Percentiles rank a stretch among this genome's conserved stretches.
phyloP scores from a whole-genome alignment of 2,888 invertebrate species.

The Neocrepidodera transversa region DNA sequence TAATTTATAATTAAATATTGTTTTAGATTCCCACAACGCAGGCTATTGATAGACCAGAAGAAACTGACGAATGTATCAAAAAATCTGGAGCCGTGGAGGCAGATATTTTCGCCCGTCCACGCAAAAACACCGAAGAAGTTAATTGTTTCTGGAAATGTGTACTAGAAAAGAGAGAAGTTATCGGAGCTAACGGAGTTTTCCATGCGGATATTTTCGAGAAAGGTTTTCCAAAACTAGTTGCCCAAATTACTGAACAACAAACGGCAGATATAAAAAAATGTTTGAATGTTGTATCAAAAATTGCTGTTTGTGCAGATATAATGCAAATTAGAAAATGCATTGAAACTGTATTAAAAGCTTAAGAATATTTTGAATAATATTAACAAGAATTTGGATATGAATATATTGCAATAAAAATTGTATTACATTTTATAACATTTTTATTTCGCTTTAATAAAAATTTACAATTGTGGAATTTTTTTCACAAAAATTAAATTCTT shows the following conservation, averaged over 20 bases:
- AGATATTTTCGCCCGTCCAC: background rate
- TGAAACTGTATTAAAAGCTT: background rate
- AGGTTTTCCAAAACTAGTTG: background rate
- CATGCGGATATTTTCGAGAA: background rate
- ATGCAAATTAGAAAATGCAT: background rate
- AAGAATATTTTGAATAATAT: too few relatives aligned
- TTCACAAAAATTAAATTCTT: too few relatives aligned
- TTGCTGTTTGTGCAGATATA: background rate
- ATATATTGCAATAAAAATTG: too few relatives aligned
- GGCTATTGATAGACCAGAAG: background rate
- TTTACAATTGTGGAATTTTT: too few relatives aligned
- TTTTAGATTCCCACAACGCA: background rate
- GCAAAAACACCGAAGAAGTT: background rate
- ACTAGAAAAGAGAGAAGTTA: background rate
- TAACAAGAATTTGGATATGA: too few relatives aligned
- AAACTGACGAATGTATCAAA: background rate
- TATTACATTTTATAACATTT: too few relatives aligned
- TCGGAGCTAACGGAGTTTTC: background rate
- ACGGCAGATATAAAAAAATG: background rate
- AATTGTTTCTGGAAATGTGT: conserved; percentile 7
- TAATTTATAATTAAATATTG: too few relatives aligned
- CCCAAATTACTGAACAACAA: background rate
- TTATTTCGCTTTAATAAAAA: too few relatives aligned
- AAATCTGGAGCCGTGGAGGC: background rate
- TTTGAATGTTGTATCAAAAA: background rate